Percentiles rank a stretch among this genome's conserved stretches.
Conservation (phyloP, 2,113 vertebrate genomes). For the Oncorhynchus gorbuscha region DNA sequence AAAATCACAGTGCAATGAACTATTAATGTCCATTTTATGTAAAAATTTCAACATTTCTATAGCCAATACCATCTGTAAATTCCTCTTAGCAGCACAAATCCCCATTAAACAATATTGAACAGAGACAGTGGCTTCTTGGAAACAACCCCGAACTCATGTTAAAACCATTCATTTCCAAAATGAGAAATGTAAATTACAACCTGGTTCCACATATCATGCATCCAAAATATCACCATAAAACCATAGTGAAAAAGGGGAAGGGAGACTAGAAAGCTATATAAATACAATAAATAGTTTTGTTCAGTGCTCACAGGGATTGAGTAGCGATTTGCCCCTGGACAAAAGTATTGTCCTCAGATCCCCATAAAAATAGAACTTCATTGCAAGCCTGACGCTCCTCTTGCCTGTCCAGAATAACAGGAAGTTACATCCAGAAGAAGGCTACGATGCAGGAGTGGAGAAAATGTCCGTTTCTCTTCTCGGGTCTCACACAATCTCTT, state of each 20-base stretch:
- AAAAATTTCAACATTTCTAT: constrained; percentile 39
- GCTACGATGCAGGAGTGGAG: constrained; percentile 47
- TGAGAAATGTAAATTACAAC: constrained; percentile 45
- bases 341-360: constrained; percentile 41
- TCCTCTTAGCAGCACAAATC: constrained; percentile 49
- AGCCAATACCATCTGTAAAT: constrained; percentile 34
- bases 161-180: constrained; percentile 51
- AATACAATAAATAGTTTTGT: constrained; percentile 98
- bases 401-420: constrained; percentile 32
- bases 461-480: constrained; percentile 16
- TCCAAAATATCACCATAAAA: constrained; percentile 56
- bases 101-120: constrained; percentile 8
- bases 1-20: constrained; percentile 51
- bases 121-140: constrained; percentile 41
- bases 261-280: constrained; percentile 77
- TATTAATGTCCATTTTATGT: constrained; percentile 32
- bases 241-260: constrained; percentile 51
- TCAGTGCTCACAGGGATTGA: constrained; percentile 69
- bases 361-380: constrained; percentile 26
- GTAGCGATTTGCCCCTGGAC: constrained; percentile 50
- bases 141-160: constrained; percentile 45
- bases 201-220: constrained; percentile 61
- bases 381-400: constrained; percentile 35
- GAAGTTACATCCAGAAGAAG: constrained; percentile 39
- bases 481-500: constrained; percentile 36